Evolutionary conservation across 2,113 vertebrate genomes (phyloP), one percentile per base, ranked within the genome.

Genomic region (Saguinus midas): DNA sequence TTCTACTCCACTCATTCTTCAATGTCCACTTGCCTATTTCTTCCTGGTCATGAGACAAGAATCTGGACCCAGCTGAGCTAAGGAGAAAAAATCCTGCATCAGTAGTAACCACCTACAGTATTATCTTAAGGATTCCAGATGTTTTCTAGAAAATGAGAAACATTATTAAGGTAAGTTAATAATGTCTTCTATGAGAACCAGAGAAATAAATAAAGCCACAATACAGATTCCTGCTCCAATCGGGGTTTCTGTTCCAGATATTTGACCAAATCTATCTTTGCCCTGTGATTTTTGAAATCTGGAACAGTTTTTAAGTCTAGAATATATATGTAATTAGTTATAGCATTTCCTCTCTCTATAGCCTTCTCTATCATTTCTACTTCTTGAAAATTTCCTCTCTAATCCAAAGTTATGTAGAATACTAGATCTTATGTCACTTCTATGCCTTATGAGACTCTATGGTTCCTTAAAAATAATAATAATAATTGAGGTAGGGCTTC

Each of bases 401-500:
- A 92, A 55, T 27, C 82, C 20, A 64, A 37, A 90, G 73, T 75
- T 57, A 40, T 43, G 6, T 86, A 55, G 17, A 81, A 81, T 35
- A 68, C 18, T 48, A 88, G 17, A 21, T 32, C 7, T 18, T 81
- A 23, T 55, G 14, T 32, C 73, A 58, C 72, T 90, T 81, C 25
- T 27, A 12, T 25, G 58, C 64, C 18, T 94, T 90, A 52, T 17
- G 8, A 40, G 12, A 81, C 20, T 82, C 17, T 29, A 82, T 3
- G 82, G 23, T 86, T 87, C 35, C 86, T 68, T 64, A 66, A 94
- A 86, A 87, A 94, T 20, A 78, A 92, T 84, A 82, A 89, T 6
- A 68, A 80, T 29, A 64, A 64, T 64, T 64, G 32, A 68, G 14
- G 64, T 68, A 35, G 13, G 64, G 6, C 32, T 35, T 68, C 64